These are phyloP conservation scores for Gonatopus flavifemur DNA, from an alignment of 1,140 invertebrate species.

Conservation along the genomic window DNA sequence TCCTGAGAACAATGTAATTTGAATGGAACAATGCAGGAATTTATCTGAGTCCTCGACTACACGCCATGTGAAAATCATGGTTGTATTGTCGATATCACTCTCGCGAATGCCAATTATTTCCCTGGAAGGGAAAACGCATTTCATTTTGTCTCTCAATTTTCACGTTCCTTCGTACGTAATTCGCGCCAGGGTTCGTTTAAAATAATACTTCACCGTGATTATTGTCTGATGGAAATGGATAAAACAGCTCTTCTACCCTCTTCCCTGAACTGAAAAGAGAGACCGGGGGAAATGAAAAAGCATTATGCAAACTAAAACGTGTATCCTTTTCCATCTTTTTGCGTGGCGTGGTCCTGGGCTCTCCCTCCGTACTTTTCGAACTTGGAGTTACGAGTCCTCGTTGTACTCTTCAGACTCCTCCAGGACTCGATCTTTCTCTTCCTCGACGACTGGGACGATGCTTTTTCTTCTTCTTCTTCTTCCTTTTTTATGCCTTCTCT, in stretches of 20 bases:
- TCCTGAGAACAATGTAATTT: too few relatives aligned
- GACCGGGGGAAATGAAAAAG: constrained; percentile 33
- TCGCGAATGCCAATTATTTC: neutral
- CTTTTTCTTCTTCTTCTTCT: too few relatives aligned
- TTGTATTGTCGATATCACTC: neutral
- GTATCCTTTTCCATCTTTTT: constrained; percentile 26
- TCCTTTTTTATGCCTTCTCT: neutral
- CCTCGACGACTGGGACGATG: too few relatives aligned
- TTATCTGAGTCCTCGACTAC: too few relatives aligned
- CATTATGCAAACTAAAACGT: constrained; percentile 53
- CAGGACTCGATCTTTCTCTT: too few relatives aligned
- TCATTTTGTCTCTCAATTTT: neutral
- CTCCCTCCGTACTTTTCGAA: neutral
- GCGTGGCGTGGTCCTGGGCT: too few relatives aligned
- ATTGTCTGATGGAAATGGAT: constrained; percentile 43
- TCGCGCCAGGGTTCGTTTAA: constrained; percentile 32
- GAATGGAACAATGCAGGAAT: too few relatives aligned
- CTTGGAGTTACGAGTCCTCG: constrained; percentile 20
- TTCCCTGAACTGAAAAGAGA: too few relatives aligned
- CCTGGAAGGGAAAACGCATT: neutral
- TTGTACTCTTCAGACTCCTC: too few relatives aligned
- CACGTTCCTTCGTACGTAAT: constrained; percentile 1
- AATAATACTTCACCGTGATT: constrained; percentile 53
- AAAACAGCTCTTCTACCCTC: constrained; percentile 46
- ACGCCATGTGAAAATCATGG: too few relatives aligned